Evolutionary conservation across 1,140 invertebrate species (phyloP), one percentile per base, ranked within the genome.

Genomic region (Orius laevigatus): DNA sequence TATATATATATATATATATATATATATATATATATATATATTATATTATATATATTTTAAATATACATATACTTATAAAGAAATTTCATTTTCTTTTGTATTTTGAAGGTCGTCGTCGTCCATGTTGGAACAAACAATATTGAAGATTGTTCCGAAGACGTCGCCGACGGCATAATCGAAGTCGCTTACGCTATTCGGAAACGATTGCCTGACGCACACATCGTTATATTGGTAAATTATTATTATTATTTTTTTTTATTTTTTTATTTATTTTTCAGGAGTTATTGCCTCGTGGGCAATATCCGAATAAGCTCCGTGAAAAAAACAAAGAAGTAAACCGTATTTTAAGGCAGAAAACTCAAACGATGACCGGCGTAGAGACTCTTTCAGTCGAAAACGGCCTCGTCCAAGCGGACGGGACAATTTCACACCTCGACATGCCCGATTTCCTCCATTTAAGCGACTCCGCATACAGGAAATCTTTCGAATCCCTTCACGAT

Each of bases 41-140:
- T 16, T 10, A 11, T 50, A 6, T 53, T 51, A 39, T 52, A 19
- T 4, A 47, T 38, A 41, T 48, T 54, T 33, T 43, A 19, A 38
- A 14, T 49, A 15, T 49, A 18, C 11, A 9, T 14, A 12, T 47
- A 6, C 12, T 12, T 5, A 9, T n/a, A n/a, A 10, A 20, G 9
- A 6, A 10, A 9, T 3, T 51, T 4, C 16, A 44, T 50, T 33
- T 33, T 20, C 19, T 18, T 46, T 5, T 51, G 40, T 11, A 57
- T 50, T 48, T 67, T 67, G 12, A 59, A 88, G 83, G 82, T 84
- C 4, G 76, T 91, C 56, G 84, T 93, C 32, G 60, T 93, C 6
- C 72, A 82, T 64, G 79, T 85, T 51, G 88, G 89, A 47, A 89
- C 86, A 49, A 90, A 91, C 64, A 91, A 92, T 66, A 70, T 83